Percentiles rank a stretch among this genome's conserved stretches.
Conservation (phyloP, 2,888 invertebrate species). For the Craniophora ligustri region DNA sequence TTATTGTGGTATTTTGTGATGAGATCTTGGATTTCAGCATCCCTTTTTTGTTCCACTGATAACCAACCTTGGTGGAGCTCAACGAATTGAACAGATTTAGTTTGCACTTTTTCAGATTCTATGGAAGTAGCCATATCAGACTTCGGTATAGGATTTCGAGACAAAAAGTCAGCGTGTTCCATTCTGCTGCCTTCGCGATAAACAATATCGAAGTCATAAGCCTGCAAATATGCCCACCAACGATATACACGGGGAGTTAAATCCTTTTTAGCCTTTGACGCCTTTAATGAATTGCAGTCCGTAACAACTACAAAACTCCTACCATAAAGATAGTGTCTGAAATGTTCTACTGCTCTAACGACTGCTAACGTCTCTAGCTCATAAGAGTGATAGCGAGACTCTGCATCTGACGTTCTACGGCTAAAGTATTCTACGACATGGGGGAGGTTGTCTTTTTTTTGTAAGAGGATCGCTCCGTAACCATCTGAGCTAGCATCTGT, state of each 20-base stretch:
- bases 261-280: background rate
- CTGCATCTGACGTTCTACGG: background rate
- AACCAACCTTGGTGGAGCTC: conserved; percentile 47
- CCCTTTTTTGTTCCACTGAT: conserved; percentile 49
- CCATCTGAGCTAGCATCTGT: background rate
- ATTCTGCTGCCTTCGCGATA: background rate
- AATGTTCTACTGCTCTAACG: background rate
- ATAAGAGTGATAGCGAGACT: conserved; percentile 2
- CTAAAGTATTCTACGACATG: conserved; percentile 2
- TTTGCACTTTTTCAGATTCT: too few species aligned
- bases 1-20: conserved; percentile 24
- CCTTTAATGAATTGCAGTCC: conserved; percentile 4
- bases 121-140: too few species aligned
- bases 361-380: conserved; percentile 2
- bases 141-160: too few species aligned
- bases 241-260: background rate
- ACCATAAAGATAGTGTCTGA: background rate
- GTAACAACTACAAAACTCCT: background rate
- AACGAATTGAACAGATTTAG: conserved; percentile 24
- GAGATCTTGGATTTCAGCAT: conserved; percentile 41
- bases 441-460: background rate
- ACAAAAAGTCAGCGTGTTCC: background rate
- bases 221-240: conserved; percentile 3
- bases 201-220: conserved; percentile 2
- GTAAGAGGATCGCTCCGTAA: background rate